These are phyloP conservation scores for Ophiothrix spiculata DNA, from an alignment of 35 echinoderm and acorn worm genomes.

Conservation along the genomic window DNA sequence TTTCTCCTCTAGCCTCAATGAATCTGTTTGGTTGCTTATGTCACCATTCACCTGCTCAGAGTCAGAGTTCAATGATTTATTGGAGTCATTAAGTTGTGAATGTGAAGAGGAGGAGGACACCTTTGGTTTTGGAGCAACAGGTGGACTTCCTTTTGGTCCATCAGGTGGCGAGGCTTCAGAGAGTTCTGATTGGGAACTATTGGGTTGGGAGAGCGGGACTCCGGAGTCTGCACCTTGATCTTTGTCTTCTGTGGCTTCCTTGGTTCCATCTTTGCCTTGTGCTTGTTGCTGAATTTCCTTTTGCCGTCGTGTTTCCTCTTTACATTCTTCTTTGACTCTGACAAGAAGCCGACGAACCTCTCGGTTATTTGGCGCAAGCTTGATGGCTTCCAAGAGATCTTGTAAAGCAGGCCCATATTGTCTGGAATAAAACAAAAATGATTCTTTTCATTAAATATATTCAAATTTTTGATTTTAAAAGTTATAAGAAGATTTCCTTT, in stretches of 20 bases:
- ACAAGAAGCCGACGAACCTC: slow-evolving; percentile 86
- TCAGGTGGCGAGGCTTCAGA: slow-evolving; percentile 64
- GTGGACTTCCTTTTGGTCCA: slow-evolving; percentile 19
- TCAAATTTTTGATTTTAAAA: no score
- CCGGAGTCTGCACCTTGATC: slow-evolving; percentile 67
- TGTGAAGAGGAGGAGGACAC: no score
- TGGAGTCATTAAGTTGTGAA: background rate
- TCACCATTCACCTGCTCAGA: background rate
- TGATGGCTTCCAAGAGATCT: slow-evolving; percentile 88
- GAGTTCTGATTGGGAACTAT: slow-evolving; percentile 68
- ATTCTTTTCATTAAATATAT: no score
- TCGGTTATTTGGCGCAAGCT: slow-evolving; percentile 91
- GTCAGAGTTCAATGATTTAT: background rate
- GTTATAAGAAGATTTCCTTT: no score
- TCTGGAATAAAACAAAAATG: slow-evolving; percentile 43
- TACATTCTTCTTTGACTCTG: slow-evolving; percentile 96
- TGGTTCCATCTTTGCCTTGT: slow-evolving; percentile 33
- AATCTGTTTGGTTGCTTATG: background rate
- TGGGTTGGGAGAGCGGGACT: slow-evolving; percentile 68
- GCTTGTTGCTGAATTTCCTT: slow-evolving; percentile 53
- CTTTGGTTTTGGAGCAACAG: background rate
- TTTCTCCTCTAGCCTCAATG: background rate
- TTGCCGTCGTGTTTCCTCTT: slow-evolving; percentile 88
- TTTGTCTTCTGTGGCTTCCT: slow-evolving; percentile 49
- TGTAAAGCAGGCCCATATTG: slow-evolving; percentile 93